Evolutionary conservation across 2,888 invertebrate genomes (phyloP), one percentile per base, ranked within the genome.

Genomic region (Leptogaster cylindrica): DNA sequence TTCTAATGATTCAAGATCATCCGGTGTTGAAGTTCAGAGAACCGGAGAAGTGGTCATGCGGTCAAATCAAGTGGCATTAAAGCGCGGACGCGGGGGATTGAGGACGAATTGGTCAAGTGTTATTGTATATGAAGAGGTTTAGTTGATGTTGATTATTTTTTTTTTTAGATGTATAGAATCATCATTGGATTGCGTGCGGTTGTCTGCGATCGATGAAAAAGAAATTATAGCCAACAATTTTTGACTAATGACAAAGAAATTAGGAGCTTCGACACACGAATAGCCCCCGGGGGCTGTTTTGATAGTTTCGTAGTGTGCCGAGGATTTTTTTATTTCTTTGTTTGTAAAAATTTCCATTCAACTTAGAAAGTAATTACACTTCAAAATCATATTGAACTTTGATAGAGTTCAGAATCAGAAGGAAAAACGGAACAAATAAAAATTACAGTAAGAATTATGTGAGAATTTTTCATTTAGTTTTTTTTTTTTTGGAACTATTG

Each of bases 31-130:
- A 36, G 36, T 36, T 36, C 36, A 36, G 10, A 5, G 36, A 36
- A 14, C 10, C 10, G 36, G 36, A 6, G 10, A 36, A 36, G 14
- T 2, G 10, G 10, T 36, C 36, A 36, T 36, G 14, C 36, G 36
- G 36, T 36, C 36, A 36, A 36, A 36, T 36, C 36, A 36, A 36
- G 36, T 12, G 36, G 36, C 12, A 36, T 36, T 36, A 36, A 36
- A 36, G 36, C 36, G 10, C 36, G 36, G 7, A 12, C 36, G 36
- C 12, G 10, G 10, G 14, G n/a, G 14, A 5, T 36, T 36, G 36
- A 36, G 14, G 14, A 10, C n/a, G 14, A 14, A 36, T 14, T 36
- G 36, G 36, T 36, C n/a, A 36, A 36, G 36, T 36, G 36, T 36
- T 36, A 36, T 36, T 36, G 14, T 10, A 36, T 14, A 36, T 36